Evolutionary conservation across 2,113 vertebrate genomes (phyloP), one percentile per base, ranked within the genome.

Genomic region (Isurus oxyrinchus): DNA sequence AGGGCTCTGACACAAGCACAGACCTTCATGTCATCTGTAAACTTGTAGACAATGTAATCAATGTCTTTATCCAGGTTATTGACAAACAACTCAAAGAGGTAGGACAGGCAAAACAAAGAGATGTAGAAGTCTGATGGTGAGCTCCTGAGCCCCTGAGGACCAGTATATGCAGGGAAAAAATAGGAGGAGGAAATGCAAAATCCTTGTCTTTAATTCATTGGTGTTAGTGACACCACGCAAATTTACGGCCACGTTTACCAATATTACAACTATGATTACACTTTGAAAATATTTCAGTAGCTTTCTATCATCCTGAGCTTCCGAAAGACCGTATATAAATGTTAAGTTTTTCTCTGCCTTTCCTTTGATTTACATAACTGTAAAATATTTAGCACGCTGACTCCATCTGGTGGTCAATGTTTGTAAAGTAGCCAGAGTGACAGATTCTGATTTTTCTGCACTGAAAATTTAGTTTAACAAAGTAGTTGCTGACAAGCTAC

Each of bases 351-450:
- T 90, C 61, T 14, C 14, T 63, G 25, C 59, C 13, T 93, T 35
- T 35, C 40, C 81, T 49, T 44, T 44, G 23, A 49, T 72, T 95
- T 2, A 40, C 53, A 69, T 55, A 27, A 25, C 25, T 76, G 67
- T 11, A 27, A 95, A 95, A 95, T 35, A 69, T 72, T 27, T 55
- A 95, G 49, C 61, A 63, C 93, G 67, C 40, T 27, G 23, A 3
- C 27, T 19, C 94, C 94, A 95, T 72, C 94, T 95, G 23, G 63
- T 95, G 94, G 93, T 49, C 61, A 44, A 69, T 49, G 81, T 91
- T 27, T 67, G 23, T 95, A n/a, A 16, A 40, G 35, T 67, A 23
- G 61, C n/a, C n/a, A 66, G 11, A 11, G 59, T n/a, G 53, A 21
- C 90, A 91, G 23, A 66, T 59, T 59, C 57, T 59, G 57, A 59